phyloP scores from a whole-genome alignment of 2,888 invertebrate species.

The Pseudococcus jackbeardsleyi region DNA sequence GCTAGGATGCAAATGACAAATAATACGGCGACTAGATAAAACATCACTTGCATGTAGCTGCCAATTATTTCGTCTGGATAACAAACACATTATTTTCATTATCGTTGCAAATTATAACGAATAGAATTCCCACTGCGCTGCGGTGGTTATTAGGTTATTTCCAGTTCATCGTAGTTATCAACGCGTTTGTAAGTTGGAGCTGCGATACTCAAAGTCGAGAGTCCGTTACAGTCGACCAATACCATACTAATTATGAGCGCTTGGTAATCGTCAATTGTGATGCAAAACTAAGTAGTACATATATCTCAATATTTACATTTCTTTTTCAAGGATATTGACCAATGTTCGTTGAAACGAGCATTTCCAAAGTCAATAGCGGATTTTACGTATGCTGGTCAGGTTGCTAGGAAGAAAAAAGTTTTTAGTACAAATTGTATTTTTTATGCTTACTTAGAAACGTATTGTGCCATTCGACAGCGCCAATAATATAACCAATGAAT shows the following conservation, averaged over 20 bases:
- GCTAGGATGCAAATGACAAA: constrained; percentile 86
- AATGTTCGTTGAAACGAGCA: neutral
- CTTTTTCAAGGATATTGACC: neutral
- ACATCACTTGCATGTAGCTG: constrained; percentile 92
- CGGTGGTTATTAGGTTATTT: neutral
- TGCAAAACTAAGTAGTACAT: neutral
- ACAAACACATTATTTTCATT: constrained; percentile 13
- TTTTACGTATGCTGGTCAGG: too few species aligned
- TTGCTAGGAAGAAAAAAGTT: neutral
- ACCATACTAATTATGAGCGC: neutral
- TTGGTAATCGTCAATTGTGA: neutral
- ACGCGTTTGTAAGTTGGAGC: neutral
- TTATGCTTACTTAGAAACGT: constrained; percentile 79
- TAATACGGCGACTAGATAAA: constrained; percentile 89
- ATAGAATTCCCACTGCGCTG: neutral
- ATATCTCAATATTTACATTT: neutral
- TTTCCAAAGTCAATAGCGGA: too few species aligned
- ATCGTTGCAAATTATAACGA: neutral
- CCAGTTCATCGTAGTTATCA: neutral
- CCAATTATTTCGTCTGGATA: constrained; percentile 82
- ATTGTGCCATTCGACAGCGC: constrained; percentile 93
- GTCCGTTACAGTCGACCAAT: neutral
- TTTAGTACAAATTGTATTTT: neutral
- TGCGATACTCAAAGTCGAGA: neutral
- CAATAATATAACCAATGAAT: constrained; percentile 91